Evolutionary conservation across 2,888 invertebrate genomes (phyloP).

Genomic region (Ormia ochracea): DNA sequence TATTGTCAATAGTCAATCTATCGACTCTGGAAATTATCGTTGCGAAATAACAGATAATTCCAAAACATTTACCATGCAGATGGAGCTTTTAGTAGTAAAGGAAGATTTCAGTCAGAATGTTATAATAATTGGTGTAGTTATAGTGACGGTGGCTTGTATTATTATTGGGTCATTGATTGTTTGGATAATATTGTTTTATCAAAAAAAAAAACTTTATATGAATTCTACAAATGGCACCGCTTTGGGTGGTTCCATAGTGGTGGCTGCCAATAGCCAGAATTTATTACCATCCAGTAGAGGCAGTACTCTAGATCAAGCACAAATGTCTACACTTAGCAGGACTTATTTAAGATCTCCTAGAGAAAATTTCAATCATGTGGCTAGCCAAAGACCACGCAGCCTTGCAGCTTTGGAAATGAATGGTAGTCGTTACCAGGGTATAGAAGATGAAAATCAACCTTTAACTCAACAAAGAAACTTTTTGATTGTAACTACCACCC

Average conservation of each 20-base stretch:
- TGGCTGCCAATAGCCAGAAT: slow-evolving; percentile 62
- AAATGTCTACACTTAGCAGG: slow-evolving; percentile 71
- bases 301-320: slow-evolving; percentile 70
- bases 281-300: slow-evolving; percentile 62
- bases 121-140: slow-evolving; percentile 85
- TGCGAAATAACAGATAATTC: slow-evolving; percentile 89
- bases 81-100: slow-evolving; percentile 70
- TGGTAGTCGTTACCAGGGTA: slow-evolving; percentile 36
- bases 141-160: slow-evolving; percentile 93
- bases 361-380: slow-evolving; percentile 64
- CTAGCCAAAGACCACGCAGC: slow-evolving; percentile 67
- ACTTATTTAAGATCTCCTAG: slow-evolving; percentile 66
- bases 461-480: slow-evolving; percentile 66
- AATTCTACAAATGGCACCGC: slow-evolving; percentile 47
- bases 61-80: slow-evolving; percentile 69
- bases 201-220: slow-evolving; percentile 67
- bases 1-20: slow-evolving; percentile 86
- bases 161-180: slow-evolving; percentile 93
- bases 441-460: slow-evolving; percentile 58
- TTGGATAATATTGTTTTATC: slow-evolving; percentile 80
- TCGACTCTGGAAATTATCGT: slow-evolving; percentile 91
- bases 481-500: slow-evolving; percentile 70
- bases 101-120: slow-evolving; percentile 72
- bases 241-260: slow-evolving; percentile 50
- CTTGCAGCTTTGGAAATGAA: slow-evolving; percentile 66